Evolutionary conservation across 37 sponge, comb jelly and placozoan species (phyloP), one percentile per base, ranked within the genome.

Genomic region (Haliclona indistincta): DNA sequence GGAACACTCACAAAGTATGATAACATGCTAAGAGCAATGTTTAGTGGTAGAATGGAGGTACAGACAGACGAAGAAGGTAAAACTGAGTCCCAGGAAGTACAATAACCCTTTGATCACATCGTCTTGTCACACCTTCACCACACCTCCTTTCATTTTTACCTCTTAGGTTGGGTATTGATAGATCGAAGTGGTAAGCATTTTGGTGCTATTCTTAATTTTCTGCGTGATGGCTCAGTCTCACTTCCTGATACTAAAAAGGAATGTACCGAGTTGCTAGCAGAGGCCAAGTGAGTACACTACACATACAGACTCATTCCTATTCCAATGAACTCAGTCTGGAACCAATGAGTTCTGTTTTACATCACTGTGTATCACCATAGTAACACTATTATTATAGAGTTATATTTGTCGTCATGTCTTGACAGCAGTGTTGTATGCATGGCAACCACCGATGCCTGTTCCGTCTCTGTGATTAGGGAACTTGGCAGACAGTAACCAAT

Each of bases 1-100:
- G 97, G 82, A 2, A 99, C 99, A 1, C 76, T 99, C 41, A 81
- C 88, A 42, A 89, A 93, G 40, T 86, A 93, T 38, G 99, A 95
- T 39, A 94, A 89, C 43, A 99, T 99, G 99, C 87, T 99, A 10
- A 63, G 93, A 42, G 97, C 97, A 8, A 99, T 99, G 99, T 99
- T 99, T 53, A 96, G 94, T 75, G 94, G 91, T 34, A 75, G 94
- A 60, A 88, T 99, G 81, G 94, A 93, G 19, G 77, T 96, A 37
- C 87, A 89, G 56, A 88, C 76, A 28, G 99, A 99, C 55, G 86
- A 82, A 28, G 99, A 93, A 80, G 99, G 99, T 93, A 43, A 39
- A 61, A 8, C 7, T 25, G 1, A 30, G 13, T 25, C 8, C 6
- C 52, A 49, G 17, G 17, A 19, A 49, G 52, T 19, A 49, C 17